Conservation (phyloP, 1,140 invertebrate genomes). For the Macrotrachela quadricornifera region DNA sequence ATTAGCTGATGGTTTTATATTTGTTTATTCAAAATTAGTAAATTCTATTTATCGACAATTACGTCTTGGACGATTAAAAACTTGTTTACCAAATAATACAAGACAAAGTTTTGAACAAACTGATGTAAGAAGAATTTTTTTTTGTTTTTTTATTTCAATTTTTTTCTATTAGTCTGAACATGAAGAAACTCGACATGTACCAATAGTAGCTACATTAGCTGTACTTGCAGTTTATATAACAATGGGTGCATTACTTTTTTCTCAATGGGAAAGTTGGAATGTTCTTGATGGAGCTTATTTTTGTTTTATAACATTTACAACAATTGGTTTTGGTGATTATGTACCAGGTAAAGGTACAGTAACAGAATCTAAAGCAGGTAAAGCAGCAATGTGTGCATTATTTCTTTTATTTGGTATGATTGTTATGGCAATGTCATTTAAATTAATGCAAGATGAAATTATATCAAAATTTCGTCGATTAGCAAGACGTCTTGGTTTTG, state of each 20-base stretch:
- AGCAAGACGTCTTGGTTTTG: too few relatives aligned
- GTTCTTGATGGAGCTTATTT: slow-evolving; percentile 11
- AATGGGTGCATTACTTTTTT: slow-evolving; percentile 11
- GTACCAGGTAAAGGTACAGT: slow-evolving; percentile 33
- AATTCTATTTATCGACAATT: slow-evolving; percentile 2
- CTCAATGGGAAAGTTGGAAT: slow-evolving; percentile 10
- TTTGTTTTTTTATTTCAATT: too few relatives aligned
- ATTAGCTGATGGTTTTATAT: slow-evolving; percentile 76
- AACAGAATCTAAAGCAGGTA: slow-evolving; percentile 1
- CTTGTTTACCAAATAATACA: too few relatives aligned
- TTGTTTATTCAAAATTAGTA: slow-evolving; percentile 36
- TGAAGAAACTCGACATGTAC: slow-evolving; percentile 20
- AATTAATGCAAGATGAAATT: background rate
- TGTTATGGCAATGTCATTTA: slow-evolving; percentile 11
- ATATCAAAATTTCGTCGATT: too few relatives aligned
- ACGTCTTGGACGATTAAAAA: background rate
- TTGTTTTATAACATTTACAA: slow-evolving; percentile 42
- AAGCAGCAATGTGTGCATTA: slow-evolving; percentile 1
- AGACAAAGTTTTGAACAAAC: too few relatives aligned
- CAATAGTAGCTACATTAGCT: slow-evolving; percentile 62
- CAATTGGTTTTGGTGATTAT: slow-evolving; percentile 32
- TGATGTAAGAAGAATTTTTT: too few relatives aligned
- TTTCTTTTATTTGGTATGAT: slow-evolving; percentile 10
- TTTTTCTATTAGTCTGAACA: too few relatives aligned
- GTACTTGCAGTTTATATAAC: slow-evolving; percentile 10